Evolutionary conservation across 2,797 vertebrate species (phyloP), one percentile per base, ranked within the genome.

Genomic region (Falco peregrinus): DNA sequence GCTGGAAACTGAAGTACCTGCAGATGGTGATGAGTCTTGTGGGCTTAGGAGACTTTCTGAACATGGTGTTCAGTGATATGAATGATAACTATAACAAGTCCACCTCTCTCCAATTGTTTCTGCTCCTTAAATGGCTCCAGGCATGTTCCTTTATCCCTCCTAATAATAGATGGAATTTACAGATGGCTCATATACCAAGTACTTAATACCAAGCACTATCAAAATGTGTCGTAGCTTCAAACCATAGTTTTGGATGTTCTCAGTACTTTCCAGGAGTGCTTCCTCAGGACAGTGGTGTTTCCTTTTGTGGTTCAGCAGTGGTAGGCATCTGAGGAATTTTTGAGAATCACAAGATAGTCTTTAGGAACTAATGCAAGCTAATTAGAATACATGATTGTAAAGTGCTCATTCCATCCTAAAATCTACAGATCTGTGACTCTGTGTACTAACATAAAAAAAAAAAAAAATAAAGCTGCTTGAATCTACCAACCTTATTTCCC

Each of bases 131-230:
- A 96, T 95, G 81, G 79, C 59, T 96, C 69, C 61, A 89, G 61
- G 68, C 57, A 53, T 81, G n/a, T 81, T 92, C 51, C 74, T 88
- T 92, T 93, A 96, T 89, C 82, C 82, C 43, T 91, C 25, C 95
- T 96, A 96, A 96, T 94, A 97, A 96, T 96, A 97, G 90, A 54
- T 79, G 39, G 65, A 84, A 87, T 96, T 96, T 96, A 86, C 92
- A 93, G 43, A 86, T 70, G 73, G 76, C 76, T 95, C 59, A 41
- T 96, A 29, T 96, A 76, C 71, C 87, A 65, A 64, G 79, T 33
- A 71, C 73, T 93, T 95, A 87, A 93, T 92, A 59, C 75, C 8
- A 39, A 87, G 68, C 61, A 31, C 84, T 91, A 65, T 89, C 61
- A 94, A 96, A 96, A 95, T 60, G 57, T 92, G 54, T 91, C 74